Conservation (phyloP, 1,140 invertebrate genomes). For the Antheraea mylitta region DNA sequence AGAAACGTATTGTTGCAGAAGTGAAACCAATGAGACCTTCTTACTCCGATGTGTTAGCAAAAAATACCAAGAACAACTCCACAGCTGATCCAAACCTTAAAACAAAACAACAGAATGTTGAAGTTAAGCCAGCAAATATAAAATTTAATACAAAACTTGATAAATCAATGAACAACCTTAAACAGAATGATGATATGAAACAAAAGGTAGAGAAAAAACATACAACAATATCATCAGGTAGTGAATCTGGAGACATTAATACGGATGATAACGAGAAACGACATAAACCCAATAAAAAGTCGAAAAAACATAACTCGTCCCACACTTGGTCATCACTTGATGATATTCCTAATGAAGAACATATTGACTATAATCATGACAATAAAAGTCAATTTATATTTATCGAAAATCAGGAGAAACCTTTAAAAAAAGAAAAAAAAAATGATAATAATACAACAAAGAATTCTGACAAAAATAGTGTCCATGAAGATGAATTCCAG, state of each 20-base stretch:
- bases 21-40: constrained; percentile 91
- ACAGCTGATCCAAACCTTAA: constrained; percentile 45
- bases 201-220: constrained; percentile 55
- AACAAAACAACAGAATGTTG: constrained; percentile 49
- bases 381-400: constrained; percentile 71
- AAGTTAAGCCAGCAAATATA: constrained; percentile 61
- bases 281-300: constrained; percentile 72
- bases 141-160: constrained; percentile 63
- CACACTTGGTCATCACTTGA: constrained; percentile 80
- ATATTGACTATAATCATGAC: constrained; percentile 47
- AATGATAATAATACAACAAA: constrained; percentile 43
- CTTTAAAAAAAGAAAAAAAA: constrained; percentile 62
- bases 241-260: constrained; percentile 73
- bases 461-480: constrained; percentile 42
- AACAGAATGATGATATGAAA: constrained; percentile 74
- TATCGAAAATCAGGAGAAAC: constrained; percentile 64
- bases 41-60: constrained; percentile 90
- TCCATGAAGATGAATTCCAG: constrained; percentile 43
- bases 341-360: constrained; percentile 76
- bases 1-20: constrained; percentile 88
- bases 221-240: constrained; percentile 66
- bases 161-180: constrained; percentile 46
- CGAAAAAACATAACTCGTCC: constrained; percentile 74
- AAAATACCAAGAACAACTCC: constrained; percentile 78
- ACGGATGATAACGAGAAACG: constrained; percentile 62